Percentiles rank a stretch among this genome's conserved stretches.
These are phyloP conservation scores for Pecten maximus DNA, from an alignment of 2,888 invertebrate species.

Conservation along the genomic window DNA sequence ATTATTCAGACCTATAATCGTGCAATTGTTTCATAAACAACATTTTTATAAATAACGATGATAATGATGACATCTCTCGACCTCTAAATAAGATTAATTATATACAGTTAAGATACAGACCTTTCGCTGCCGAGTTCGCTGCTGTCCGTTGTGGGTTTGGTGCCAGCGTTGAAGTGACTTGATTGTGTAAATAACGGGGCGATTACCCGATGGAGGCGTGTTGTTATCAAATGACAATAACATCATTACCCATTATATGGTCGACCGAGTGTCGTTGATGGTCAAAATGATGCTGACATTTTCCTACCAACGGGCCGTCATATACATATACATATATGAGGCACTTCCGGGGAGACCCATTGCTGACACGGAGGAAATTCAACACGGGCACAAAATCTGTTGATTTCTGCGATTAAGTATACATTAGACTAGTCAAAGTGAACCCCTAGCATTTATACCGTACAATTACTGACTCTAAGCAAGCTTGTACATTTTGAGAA, in stretches of 20 bases:
- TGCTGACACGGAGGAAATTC: not conserved
- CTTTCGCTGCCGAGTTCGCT: not conserved
- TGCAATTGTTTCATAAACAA: not conserved
- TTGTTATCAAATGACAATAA: not conserved
- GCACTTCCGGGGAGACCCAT: not conserved
- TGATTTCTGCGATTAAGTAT: too few species aligned
- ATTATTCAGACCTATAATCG: not conserved
- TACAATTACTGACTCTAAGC: not conserved
- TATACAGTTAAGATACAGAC: not conserved
- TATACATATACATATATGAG: not conserved
- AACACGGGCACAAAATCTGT: not conserved
- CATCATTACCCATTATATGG: not conserved
- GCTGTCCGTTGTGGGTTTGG: not conserved
- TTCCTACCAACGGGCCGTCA: not conserved
- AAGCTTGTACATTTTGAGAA: too few species aligned
- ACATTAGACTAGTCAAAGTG: not conserved
- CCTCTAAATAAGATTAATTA: not conserved
- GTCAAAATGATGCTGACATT: constrained; percentile 6
- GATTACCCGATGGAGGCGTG: not conserved
- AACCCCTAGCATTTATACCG: not conserved
- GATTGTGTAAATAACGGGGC: not conserved
- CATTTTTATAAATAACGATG: not conserved
- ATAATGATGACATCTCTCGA: not conserved
- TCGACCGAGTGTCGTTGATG: constrained; percentile 8
- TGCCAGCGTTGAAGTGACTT: not conserved